A percentile compares a stretch with the other conserved stretches of the same genome.
Conservation (phyloP, 2,113 vertebrate species). For the Forbesichthys papilliferus region DNA sequence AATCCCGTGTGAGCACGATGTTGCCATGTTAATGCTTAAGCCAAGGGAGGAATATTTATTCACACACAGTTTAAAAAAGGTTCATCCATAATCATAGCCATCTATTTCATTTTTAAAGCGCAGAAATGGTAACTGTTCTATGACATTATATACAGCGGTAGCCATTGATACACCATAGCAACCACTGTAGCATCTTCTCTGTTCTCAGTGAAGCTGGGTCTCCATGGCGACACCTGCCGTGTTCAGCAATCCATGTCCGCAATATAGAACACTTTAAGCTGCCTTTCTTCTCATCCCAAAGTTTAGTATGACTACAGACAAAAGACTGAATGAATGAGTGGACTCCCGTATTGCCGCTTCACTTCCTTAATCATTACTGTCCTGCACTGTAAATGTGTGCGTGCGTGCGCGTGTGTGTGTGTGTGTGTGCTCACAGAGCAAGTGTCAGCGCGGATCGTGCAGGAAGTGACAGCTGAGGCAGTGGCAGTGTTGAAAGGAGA, state of each 20-base stretch:
- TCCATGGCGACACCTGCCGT: constrained; percentile 27
- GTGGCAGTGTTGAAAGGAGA: constrained; percentile 97
- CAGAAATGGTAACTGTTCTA: no score
- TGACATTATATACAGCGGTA: no score
- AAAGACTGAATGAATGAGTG: constrained; percentile 2
- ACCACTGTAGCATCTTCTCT: no score
- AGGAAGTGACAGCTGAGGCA: constrained; percentile 98
- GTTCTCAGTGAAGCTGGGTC: constrained; percentile 21
- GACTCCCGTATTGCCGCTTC: neutral
- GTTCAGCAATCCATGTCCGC: neutral
- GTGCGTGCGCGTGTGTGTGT: neutral
- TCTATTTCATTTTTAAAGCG: no score
- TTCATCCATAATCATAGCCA: no score
- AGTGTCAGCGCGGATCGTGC: constrained; percentile 96
- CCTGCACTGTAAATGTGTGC: neutral
- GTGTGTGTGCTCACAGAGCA: constrained; percentile 81
- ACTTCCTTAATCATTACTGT: neutral
- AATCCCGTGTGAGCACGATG: constrained; percentile 33
- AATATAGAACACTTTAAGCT: constrained; percentile 30
- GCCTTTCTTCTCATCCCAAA: constrained; percentile 9
- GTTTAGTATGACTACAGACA: constrained; percentile 17
- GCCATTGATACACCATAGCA: no score
- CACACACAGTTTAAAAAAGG: no score
- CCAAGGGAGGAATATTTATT: neutral
- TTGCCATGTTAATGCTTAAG: constrained; percentile 38